Base-by-base conservation (phyloP, 1,140 invertebrate species). In the Mizuhopecten yessoensis region DNA sequence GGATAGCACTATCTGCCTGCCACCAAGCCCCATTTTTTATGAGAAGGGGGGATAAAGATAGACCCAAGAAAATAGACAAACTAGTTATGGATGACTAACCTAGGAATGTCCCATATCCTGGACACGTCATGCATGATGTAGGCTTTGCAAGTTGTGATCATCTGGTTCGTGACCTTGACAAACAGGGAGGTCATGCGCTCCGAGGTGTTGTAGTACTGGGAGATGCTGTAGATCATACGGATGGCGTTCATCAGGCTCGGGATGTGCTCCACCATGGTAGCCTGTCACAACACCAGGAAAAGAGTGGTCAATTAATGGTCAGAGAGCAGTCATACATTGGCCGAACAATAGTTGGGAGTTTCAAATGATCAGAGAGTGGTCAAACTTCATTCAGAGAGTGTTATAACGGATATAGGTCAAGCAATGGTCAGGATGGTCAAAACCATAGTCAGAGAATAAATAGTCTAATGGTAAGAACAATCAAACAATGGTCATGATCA, bases 111-210 rank as follows among this genome's bases (percentile, higher is more conserved):
- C 99, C 99, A 99, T 92, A 99, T 98, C 95, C 98, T 98, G 94
- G 98, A 98, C 33, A 98, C 98, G 91, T 98, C 97, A 93, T 98
- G 98, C 0, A 98, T 99, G 39, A 99, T 98, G 95, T 99, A 99
- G 89, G 98, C 98, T 95, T 99, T 99, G 96, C 99, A 99, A 0
- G 98, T 98, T 93, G 98, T 98, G 88, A 99, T 99, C 98, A 99
- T 99, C 97, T 99, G 99, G 96, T 99, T 99, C 3, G 99, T 99
- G 90, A 99, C 98, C 93, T 97, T 97, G 87, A 97, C 96, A 95
- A 97, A 97, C 29, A 97, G 93, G 1, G 96, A 97, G 86, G 96
- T 97, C 96, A 97, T 97, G 45, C 96, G 91, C 92, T 97, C 96
- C 15, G 96, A 96, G 0, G 96, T 96, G 94, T 97, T 97, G 93